Evolutionary conservation across 1,140 invertebrate genomes (phyloP), one percentile per base, ranked within the genome.

Genomic region (Leptoteleia sp.): DNA sequence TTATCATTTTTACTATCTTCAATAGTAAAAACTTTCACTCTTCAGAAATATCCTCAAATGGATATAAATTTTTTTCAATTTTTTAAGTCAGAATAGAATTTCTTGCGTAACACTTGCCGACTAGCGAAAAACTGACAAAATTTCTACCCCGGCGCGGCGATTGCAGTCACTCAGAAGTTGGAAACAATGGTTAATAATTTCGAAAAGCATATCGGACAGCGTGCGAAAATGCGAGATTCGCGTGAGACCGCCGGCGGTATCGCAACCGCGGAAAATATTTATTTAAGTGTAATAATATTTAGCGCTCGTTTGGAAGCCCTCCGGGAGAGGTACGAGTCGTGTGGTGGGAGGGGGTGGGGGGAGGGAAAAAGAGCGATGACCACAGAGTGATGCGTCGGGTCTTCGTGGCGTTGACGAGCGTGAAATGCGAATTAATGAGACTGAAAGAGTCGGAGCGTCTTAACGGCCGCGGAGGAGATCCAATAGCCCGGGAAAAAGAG

Each of bases 371-470:
- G 76, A 70, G 76, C 78, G 67, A 78, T 59, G 81, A 75, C 70
- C 64, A 62, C 55, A 45, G n/a, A 65, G 35, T 62, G 77, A 76
- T 71, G 77, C 61, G 76, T 59, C 65, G 71, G 70, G 67, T 64
- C 68, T 73, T 76, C 62, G 37, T 37, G 62, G 61, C 67, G 75
- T 75, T 80, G 81, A 82, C 72, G 76, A 79, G 72, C 77, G 76
- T 81, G 79, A 82, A 82, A 82, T 81, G 57, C 73, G 72, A 77
- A 82, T 82, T 82, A 81, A 82, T 79, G 76, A 61, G 71, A 47
- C 59, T 37, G 67, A 76, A 76, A 45, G 59, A 81, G 55, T 52
- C 27, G n/a, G 67, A 59, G 65, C 22, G 57, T 64, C 48, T 47
- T 65, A 64, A 65, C 65, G 38, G 59, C n/a, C 33, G 59, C 52